phyloP scores from a whole-genome alignment of 1,140 invertebrate species.

The Lysiphlebus fabarum region DNA sequence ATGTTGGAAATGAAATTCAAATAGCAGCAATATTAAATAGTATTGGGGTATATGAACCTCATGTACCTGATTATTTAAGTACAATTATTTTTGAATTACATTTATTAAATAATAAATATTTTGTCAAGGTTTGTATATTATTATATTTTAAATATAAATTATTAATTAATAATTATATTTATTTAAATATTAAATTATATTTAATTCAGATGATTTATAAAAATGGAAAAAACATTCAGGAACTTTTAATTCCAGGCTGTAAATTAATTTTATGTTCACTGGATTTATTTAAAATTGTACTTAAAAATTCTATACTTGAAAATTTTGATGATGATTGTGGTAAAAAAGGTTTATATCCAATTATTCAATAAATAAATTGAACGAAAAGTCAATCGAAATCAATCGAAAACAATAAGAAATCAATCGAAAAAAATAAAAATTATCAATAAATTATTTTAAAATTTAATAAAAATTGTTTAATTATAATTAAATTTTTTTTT shows the following conservation, averaged over 20 bases:
- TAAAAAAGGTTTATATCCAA: background rate
- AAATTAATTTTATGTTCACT: constrained; percentile 12
- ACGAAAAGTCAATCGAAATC: too few species aligned
- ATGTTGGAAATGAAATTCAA: constrained; percentile 64
- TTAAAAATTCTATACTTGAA: constrained; percentile 9
- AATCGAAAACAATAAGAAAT: too few species aligned
- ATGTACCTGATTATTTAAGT: constrained; percentile 22
- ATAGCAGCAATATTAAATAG: constrained; percentile 63
- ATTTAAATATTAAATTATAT: background rate
- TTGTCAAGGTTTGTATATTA: constrained; percentile 23
- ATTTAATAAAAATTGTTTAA: too few species aligned
- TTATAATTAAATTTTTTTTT: too few species aligned
- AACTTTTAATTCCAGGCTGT: constrained; percentile 22
- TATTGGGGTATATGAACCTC: constrained; percentile 60
- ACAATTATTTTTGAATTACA: constrained; percentile 25
- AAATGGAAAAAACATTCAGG: constrained; percentile 14
- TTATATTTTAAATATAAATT: background rate
- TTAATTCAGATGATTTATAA: constrained; percentile 17
- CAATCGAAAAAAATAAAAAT: too few species aligned
- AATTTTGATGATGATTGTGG: constrained; percentile 19
- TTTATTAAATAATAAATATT: constrained; percentile 17
- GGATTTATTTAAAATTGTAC: constrained; percentile 17
- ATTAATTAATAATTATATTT: background rate
- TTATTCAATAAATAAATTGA: too few species aligned
- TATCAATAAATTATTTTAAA: too few species aligned